Base-by-base conservation (phyloP, 1,140 invertebrate genomes). In the Bombus vancouverensis region DNA sequence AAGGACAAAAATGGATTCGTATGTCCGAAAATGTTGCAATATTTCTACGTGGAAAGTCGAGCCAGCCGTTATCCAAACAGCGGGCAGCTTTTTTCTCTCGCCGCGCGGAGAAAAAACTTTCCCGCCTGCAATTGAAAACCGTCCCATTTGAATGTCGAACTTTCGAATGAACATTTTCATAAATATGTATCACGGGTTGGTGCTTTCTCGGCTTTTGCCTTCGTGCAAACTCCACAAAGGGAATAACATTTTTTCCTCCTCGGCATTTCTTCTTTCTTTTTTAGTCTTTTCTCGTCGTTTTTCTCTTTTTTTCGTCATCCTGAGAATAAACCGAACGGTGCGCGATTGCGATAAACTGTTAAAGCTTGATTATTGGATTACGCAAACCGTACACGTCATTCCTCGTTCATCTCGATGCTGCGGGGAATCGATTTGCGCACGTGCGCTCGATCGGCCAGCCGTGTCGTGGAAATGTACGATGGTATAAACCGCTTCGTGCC, bases 161-260 rank as follows among this genome's bases (percentile, higher is more conserved):
- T 84, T 83, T 79, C 75, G 15, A 71, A 57, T 62, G 53, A 71
- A 71, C 82, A 78, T 78, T 70, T 84, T 84, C 39, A 84, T 84
- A 84, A 84, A 84, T 84, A 84, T 84, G 76, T 84, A 84, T 84
- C 32, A 13, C 76, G 15, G 39, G 32, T 32, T 32, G 1, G 3
- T 37, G 34, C 53, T 75, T 62, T 37, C 71, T 34, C 47, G n/a
- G 25, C 80, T 75, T 81, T 82, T 47, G 57, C 62, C 70, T 53
- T 34, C 2, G 1, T 25, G 32, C 3, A 5, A 28, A 59, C 34
- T 28, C 74, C 25, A 5, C 25, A 77, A 77, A 77, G 34, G 37
- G 22, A 70, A 32, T 53, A 39, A 25, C 34, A 32, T 75, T 65
- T 34, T 70, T 71, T 18, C 9, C 39, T 12, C 22, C 10, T 37